Base-by-base conservation (phyloP, 2,113 vertebrate genomes). In the Leucopsar rothschildi region DNA sequence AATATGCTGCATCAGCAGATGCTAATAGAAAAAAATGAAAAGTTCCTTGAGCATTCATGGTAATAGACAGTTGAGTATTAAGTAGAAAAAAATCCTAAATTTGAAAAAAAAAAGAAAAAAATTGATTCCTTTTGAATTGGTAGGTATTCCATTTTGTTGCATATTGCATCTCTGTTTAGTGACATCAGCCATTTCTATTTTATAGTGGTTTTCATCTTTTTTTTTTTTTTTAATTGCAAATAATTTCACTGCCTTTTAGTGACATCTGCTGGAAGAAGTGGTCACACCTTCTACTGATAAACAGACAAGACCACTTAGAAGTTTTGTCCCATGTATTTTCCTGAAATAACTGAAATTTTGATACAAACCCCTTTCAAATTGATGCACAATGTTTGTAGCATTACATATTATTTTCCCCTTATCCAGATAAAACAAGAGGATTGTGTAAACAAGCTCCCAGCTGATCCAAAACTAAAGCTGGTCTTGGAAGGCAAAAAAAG, bases 201-300 rank as follows among this genome's bases (percentile, higher is more conserved):
- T 57, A 9, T 9, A 27, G 47, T 10, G 9, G 2, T 21, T 76
- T 80, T 77, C 15, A 14, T 52, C 29, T 28, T 20, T 64, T 37
- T 37, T 68, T n/a, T n/a, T 56, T 56, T 57, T 57, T 64, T 14
- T 3, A 27, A 82, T 44, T 77, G 9, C 18, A 24, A 53, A 35
- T 42, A 44, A 69, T 84, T 72, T 42, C 70, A 78, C 82, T 90
- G 82, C 45, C 60, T 87, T 86, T 33, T 65, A 94, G 92, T 83
- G 90, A 94, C 91, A 80, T 87, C 85, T 97, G 10, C 93, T 96
- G 90, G 94, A 96, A 91, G 71, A 79, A 53, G 8, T 12, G 22
- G 40, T 49, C 78, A 50, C 68, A 70, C 71, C 21, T 71, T 40
- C 39, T 75, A 12, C 44, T 44, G 23, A 35, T 82, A 73, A 72